phyloP scores from a whole-genome alignment of 2,113 vertebrate genomes.

The Loxodonta africana region DNA sequence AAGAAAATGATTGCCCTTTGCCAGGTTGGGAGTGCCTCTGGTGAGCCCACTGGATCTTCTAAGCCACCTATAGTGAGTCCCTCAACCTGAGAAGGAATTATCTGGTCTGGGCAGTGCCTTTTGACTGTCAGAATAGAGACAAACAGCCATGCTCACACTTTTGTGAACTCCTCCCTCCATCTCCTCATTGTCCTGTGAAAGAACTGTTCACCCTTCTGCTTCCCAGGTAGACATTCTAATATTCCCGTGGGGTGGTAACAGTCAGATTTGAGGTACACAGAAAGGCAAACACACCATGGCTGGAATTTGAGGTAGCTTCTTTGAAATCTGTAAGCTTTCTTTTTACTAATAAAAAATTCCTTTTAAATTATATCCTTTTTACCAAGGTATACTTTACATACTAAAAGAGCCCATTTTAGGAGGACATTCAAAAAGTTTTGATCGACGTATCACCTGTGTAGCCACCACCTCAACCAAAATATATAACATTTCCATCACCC shows the following conservation, averaged over 20 bases:
- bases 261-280: not conserved
- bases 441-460: not conserved
- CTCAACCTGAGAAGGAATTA: not conserved
- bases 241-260: not conserved
- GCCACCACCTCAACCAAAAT: not conserved
- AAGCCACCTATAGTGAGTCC: not conserved
- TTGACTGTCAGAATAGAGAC: not conserved
- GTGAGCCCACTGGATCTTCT: not conserved
- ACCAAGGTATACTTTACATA: not conserved
- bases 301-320: not conserved
- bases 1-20: not conserved
- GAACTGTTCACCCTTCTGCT: not conserved
- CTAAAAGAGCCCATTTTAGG: not conserved
- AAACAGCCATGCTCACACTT: not conserved
- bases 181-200: not conserved
- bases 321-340: not conserved
- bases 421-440: not conserved
- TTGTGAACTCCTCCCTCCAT: not conserved
- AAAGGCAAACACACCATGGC: not conserved
- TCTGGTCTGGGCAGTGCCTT: too few relatives aligned
- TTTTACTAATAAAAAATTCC: not conserved
- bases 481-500: not conserved
- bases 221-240: not conserved
- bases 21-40: not conserved
- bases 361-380: not conserved